Conservation (phyloP, 1,140 invertebrate genomes). For the Brevipalpus yothersi region DNA sequence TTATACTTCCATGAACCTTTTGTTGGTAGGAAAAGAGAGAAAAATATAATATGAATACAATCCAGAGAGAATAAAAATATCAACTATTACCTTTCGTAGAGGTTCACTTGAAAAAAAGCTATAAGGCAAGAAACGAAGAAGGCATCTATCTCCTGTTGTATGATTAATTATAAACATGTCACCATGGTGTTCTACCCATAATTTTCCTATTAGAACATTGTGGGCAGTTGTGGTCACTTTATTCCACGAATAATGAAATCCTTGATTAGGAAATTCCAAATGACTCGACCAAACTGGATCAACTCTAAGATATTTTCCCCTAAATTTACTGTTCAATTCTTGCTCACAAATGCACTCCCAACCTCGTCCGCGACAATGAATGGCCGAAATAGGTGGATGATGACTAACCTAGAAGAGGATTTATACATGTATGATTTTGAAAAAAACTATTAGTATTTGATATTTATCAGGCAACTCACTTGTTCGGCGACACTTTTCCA, state of each 20-base stretch:
- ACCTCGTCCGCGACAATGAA: conserved; percentile 51
- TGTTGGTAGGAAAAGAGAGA: not conserved
- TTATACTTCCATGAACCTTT: not conserved
- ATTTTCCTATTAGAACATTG: conserved; percentile 23
- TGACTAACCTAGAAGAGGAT: conserved; percentile 47
- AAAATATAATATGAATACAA: not conserved
- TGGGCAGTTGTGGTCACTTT: conserved; percentile 27
- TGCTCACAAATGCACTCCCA: conserved; percentile 94
- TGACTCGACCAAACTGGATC: conserved; percentile 23
- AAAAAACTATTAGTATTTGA: not conserved
- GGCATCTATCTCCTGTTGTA: conserved; percentile 23
- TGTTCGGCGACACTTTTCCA: not conserved
- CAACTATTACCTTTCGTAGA: conserved; percentile 36
- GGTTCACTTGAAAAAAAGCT: conserved; percentile 62
- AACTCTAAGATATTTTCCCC: not conserved
- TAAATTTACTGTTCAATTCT: conserved; percentile 70
- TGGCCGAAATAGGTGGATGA: conserved; percentile 84
- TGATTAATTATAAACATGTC: conserved; percentile 29
- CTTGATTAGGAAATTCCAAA: conserved; percentile 34
- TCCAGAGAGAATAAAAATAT: not conserved
- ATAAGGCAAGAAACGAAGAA: conserved; percentile 26
- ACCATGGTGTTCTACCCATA: conserved; percentile 31
- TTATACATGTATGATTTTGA: not conserved
- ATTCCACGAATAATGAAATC: conserved; percentile 25
- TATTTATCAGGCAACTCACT: not conserved